Conservation (phyloP, 2,888 invertebrate genomes). For the Parelbella ahira region DNA sequence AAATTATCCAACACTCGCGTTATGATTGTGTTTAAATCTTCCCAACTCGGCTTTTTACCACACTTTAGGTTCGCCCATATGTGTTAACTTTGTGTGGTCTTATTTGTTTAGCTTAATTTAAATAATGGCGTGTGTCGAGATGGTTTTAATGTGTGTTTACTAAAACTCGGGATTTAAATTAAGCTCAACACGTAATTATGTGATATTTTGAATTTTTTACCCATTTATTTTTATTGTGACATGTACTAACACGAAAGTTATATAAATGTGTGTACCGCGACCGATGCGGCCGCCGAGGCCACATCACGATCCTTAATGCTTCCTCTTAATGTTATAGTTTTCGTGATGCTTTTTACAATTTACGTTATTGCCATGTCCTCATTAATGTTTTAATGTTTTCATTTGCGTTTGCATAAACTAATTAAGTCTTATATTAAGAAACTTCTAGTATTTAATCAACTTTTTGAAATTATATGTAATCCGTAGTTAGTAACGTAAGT, state of each 20-base stretch:
- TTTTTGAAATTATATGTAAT: conserved; percentile 64
- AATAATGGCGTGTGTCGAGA: conserved; percentile 42
- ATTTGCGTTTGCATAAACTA: conserved; percentile 68
- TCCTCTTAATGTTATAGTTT: conserved; percentile 69
- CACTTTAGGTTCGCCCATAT: conserved; percentile 30
- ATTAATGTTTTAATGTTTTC: conserved; percentile 56
- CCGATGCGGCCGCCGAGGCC: conserved; percentile 39
- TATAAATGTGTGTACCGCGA: conserved; percentile 54
- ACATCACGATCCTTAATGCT: conserved; percentile 57
- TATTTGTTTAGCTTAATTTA: conserved; percentile 79
- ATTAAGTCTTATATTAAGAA: conserved; percentile 60
- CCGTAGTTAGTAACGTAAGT: conserved; percentile 55
- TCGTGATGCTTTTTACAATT: conserved; percentile 63
- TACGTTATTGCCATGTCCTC: conserved; percentile 60
- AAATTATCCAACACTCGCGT: conserved; percentile 38
- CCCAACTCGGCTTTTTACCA: conserved; percentile 23
- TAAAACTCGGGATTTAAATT: conserved; percentile 64
- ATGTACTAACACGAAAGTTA: conserved; percentile 55
- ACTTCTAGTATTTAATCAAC: conserved; percentile 66
- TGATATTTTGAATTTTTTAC: conserved; percentile 79
- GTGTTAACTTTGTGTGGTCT: conserved; percentile 42
- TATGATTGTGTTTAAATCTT: conserved; percentile 1
- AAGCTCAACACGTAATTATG: conserved; percentile 80
- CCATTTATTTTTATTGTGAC: conserved; percentile 61
- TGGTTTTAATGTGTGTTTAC: conserved; percentile 41